Base-by-base conservation (phyloP, 2,797 vertebrate genomes). In the Cossypha caffra region DNA sequence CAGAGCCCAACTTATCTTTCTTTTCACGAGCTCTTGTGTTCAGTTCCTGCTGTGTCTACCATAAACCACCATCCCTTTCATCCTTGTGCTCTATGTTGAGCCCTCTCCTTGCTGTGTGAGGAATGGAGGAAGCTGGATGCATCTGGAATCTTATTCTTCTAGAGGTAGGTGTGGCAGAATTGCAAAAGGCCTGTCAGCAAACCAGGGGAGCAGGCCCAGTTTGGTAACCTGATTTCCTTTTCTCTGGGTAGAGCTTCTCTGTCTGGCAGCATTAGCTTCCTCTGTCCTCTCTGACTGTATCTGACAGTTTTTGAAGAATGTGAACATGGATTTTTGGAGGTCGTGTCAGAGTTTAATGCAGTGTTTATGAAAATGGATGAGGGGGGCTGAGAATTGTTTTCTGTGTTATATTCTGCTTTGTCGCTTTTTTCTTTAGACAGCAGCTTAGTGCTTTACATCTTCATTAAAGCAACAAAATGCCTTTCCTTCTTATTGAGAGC, bases 291-390 rank as follows among this genome's bases (percentile, higher is more conserved):
- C 78, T 73, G 55, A 38, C 64, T 63, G 55, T 26, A 26, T 84
- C 74, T 92, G 93, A 95, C 78, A 71, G 71, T 35, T 84, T 79
- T 81, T 94, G 91, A 93, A 79, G 80, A 50, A 93, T 79, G 77
- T 26, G 90, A 90, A 91, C 80, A 52, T 79, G 88, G 90, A 76
- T 90, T 96, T 97, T 96, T 96, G 84, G 86, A 96, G 95, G 88
- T 93, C 84, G 4, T 87, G 81, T 91, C 92, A 87, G 93, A 94
- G 77, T 91, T 95, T 76, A 93, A 93, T 52, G 59, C 48, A 74
- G n/a, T 37, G 38, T 92, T 96, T 94, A 95, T 94, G 90, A 93
- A 95, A 94, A 95, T 50, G 68, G 52, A 93, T 89, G 93, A 92
- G 23, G 20, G 40, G 59, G 50, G 28, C 78, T 74, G 86, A 76